A percentile compares a stretch with the other conserved stretches of the same genome.
phyloP scores from a whole-genome alignment of 2,888 invertebrate species.

The Tachina grossa region DNA sequence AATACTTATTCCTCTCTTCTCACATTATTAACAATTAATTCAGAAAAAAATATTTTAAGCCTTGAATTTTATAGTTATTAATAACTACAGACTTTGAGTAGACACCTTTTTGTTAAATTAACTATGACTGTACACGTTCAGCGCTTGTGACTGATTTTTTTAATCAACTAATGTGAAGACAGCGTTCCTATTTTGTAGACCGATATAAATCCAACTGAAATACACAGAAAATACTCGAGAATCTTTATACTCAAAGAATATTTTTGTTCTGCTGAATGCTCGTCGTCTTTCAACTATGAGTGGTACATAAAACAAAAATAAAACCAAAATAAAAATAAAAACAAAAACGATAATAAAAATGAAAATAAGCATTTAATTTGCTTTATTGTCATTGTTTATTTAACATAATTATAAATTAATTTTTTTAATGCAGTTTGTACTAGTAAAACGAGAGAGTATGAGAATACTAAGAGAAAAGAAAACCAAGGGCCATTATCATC shows the following conservation, averaged over 20 bases:
- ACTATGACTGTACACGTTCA: neutral
- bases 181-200: slow-evolving; percentile 49
- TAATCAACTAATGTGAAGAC: slow-evolving; percentile 3
- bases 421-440: slow-evolving; percentile 52
- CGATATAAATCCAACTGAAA: slow-evolving; percentile 59
- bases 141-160: slow-evolving; percentile 6
- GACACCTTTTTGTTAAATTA: neutral
- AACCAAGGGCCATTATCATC: slow-evolving; percentile 10
- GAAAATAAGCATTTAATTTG: slow-evolving; percentile 24
- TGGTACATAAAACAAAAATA: slow-evolving; percentile 29
- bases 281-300: slow-evolving; percentile 25
- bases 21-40: slow-evolving; percentile 20
- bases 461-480: slow-evolving; percentile 25
- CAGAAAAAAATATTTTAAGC: neutral
- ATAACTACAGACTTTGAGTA: slow-evolving; percentile 20
- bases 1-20: neutral
- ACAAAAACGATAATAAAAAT: slow-evolving; percentile 26
- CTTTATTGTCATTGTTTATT: slow-evolving; percentile 23
- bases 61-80: slow-evolving; percentile 30
- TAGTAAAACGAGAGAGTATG: slow-evolving; percentile 44
- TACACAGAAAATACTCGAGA: slow-evolving; percentile 37
- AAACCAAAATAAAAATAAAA: slow-evolving; percentile 11
- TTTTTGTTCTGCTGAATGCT: slow-evolving; percentile 26
- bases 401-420: slow-evolving; percentile 8
- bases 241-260: slow-evolving; percentile 59